Evolutionary conservation across 2,797 vertebrate genomes (phyloP), one percentile per base, ranked within the genome.

Genomic region (Malacoctenus gilli): DNA sequence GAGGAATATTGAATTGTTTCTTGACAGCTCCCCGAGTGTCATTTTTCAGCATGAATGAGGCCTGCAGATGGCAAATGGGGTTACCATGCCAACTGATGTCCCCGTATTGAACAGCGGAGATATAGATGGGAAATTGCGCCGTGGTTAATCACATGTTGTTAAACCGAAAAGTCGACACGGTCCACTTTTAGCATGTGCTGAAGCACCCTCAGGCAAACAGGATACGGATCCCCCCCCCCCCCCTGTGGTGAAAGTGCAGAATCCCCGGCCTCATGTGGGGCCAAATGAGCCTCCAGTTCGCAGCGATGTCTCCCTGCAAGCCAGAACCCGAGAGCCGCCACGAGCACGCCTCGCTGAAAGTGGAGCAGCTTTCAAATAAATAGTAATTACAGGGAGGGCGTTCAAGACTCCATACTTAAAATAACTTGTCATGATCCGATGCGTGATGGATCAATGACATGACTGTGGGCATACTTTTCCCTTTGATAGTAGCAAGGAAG

Each of bases 31-130:
- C 76, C 56, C n/a, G 54, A 72, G 67, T 83, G 79, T 83, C 69
- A 87, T 82, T 83, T 80, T 71, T 85, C 77, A 84, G 75, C 59
- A 68, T 86, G 72, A 87, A 80, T 80, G 74, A 80, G 75, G 55
- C 67, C 65, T 72, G 75, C 79, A 79, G 78, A 85, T 86, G 76
- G 84, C 68, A 89, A 88, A 86, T 70, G 60, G 62, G 67, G 86
- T 87, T 87, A 77, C 85, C 78, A 86, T 87, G 84, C 79, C 84
- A 85, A 86, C 83, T 78, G 66, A 76, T 80, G 77, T 74, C 48
- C 56, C 55, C 63, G 38, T 72, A 80, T 83, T 77, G 77, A 84
- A 79, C 38, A 57, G n/a, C 34, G 55, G 62, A 51, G 43, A 79
- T 25, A 46, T 69, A 57, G 52, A 76, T 58, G 52, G 40, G 43